Conservation (phyloP, 2,113 vertebrate species). For the Corythornis madagascariensis region DNA sequence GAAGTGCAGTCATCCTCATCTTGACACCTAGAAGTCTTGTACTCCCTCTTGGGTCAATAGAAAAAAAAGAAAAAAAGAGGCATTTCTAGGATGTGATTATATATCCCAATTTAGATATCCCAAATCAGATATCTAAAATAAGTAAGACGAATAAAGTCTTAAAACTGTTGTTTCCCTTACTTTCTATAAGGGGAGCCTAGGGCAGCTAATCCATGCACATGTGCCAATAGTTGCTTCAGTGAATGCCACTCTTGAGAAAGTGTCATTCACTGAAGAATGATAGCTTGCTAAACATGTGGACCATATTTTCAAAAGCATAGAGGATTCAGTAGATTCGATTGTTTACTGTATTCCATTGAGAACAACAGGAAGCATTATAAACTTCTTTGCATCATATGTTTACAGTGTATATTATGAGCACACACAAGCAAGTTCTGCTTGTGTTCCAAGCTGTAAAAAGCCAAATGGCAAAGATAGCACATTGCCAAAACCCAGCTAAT, state of each 20-base stretch:
- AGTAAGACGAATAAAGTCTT: background rate
- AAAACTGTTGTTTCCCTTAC: background rate
- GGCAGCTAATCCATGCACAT: background rate
- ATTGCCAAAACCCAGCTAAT: background rate
- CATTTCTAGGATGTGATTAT: background rate
- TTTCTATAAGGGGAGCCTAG: background rate
- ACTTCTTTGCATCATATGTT: background rate
- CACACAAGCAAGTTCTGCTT: background rate
- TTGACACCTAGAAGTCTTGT: background rate
- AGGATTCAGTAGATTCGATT: background rate
- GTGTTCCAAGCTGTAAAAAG: constrained; percentile 3
- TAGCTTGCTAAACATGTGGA: background rate
- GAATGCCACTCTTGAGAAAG: background rate
- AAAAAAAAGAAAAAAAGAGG: background rate
- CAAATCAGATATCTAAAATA: background rate
- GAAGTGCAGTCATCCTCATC: background rate
- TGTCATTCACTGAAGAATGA: too few species aligned
- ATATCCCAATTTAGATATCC: background rate
- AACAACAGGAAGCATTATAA: background rate
- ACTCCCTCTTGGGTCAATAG: background rate
- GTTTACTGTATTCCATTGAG: background rate
- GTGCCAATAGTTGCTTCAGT: background rate
- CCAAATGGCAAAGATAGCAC: background rate
- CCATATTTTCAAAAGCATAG: background rate
- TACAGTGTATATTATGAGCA: background rate